Evolutionary conservation across 2,888 invertebrate genomes (phyloP), one percentile per base, ranked within the genome.

Genomic region (Polymixis lichenea): DNA sequence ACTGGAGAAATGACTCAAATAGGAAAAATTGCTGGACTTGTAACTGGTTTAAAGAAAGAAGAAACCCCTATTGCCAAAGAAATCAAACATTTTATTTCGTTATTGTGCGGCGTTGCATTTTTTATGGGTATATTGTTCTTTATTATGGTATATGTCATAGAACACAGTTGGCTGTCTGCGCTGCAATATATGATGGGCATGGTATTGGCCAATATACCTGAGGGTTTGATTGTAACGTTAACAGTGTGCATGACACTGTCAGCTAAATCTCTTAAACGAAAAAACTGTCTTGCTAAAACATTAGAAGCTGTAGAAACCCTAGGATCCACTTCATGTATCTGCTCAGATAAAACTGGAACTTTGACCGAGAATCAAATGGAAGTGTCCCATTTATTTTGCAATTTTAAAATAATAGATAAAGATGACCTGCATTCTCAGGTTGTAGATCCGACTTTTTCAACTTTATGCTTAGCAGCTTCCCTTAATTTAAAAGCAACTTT

Each of bases 241-340:
- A 98, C 98, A 19, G 98, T 98, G 67, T 98, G 98, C 89, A 96
- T 98, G 93, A 98, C 98, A 0, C 93, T 98, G 81, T 98, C 98
- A 55, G 98, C 98, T 76, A 98, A 98, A 91, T 96, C 97, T 89
- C 97, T 98, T 95, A 98, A 98, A 80, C 96, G 94, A 82, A 98
- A 98, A 94, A 98, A 98, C 91, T 98, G 98, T 90, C 94, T 98
- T 43, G 98, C 98, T n/a, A 98, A 98, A 95, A 97, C 98, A 88
- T 93, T 98, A 89, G 98, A 98, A 93, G 98, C 98, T 74, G 98
- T 98, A 46, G 98, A 98, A 92, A 98, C 98, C 2, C 95, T 98
- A 28, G 98, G 98, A 6, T 98, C 98, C 6, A 98, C 98, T 1
- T 98, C 98, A 0, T 98, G 98, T 89, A 98, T 98, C 91, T 98